Evolutionary conservation across 2,888 invertebrate species (phyloP), one percentile per base, ranked within the genome.

Genomic region (Blastobasis adustella): DNA sequence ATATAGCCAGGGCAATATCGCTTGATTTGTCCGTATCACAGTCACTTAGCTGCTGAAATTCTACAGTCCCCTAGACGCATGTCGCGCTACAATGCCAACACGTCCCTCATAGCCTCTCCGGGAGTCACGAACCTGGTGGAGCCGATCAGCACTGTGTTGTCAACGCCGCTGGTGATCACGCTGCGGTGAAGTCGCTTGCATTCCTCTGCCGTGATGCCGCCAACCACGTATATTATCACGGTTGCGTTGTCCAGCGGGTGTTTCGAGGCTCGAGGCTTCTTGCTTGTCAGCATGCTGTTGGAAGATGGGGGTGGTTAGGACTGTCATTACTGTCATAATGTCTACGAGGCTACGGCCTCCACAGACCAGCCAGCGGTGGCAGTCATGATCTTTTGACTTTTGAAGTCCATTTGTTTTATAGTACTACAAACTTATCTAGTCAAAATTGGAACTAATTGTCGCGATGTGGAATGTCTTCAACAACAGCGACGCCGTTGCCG

Each of bases 191-290:
- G 59, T 9, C 85, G 82, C 64, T 83, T 89, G 55, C 89, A 90
- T 73, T 94, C 93, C 54, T 92, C 91, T 0, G 90, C 89, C 0
- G 92, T 92, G 4, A 93, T 78, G 6, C 93, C 93, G 6, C 94
- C 93, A 8, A 93, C 73, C 6, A 93, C 86, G 65, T 91, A 93
- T 9, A 94, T 71, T 23, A 94, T 89, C 52, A 93, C 82, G 37
- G 90, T 85, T 0, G 91, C 89, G 63, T 91, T 91, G 68, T 93
- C 93, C 9, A 90, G 72, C 0, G 93, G 93, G 54, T 92, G 91
- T 51, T 85, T 87, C 0, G 71, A 36, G 4, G 56, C 62, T 4
- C 79, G 73, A 0, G 72, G 1, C 49, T 83, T 88, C 63, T 89
- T 89, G 58, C 79, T 90, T 10, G 88, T 89, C 51, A 93, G 82